These are phyloP conservation scores for Hololepta plana DNA, from an alignment of 2,888 invertebrate species.

Conservation along the genomic window DNA sequence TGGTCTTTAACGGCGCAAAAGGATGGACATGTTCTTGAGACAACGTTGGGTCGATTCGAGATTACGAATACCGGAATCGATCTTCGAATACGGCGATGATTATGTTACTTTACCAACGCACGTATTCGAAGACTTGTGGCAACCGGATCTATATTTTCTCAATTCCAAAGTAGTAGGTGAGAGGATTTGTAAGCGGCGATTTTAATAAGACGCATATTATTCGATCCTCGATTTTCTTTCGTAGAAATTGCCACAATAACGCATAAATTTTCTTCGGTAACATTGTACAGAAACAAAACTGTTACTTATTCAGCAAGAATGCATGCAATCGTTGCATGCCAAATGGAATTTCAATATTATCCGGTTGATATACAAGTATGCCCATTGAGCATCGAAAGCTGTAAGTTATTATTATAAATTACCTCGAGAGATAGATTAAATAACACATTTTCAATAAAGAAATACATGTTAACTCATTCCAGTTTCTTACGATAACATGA, in stretches of 20 bases:
- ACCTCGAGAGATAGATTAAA: slow-evolving; percentile 1
- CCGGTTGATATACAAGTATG: slow-evolving; percentile 77
- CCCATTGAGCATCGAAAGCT: slow-evolving; percentile 69
- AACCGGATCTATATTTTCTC: slow-evolving; percentile 70
- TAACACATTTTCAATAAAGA: slow-evolving; percentile 1
- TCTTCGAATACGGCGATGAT: slow-evolving; percentile 66
- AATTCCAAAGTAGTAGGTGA: slow-evolving; percentile 73
- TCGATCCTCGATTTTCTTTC: slow-evolving; percentile 10
- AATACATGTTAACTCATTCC: slow-evolving; percentile 16
- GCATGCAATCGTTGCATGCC: slow-evolving; percentile 73
- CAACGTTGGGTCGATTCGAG: slow-evolving; percentile 69
- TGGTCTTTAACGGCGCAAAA: slow-evolving; percentile 17
- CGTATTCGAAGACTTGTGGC: slow-evolving; percentile 74
- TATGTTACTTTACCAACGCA: slow-evolving; percentile 63
- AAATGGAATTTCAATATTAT: slow-evolving; percentile 74
- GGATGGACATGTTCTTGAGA: slow-evolving; percentile 71
- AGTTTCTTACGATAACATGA: slow-evolving; percentile 68
- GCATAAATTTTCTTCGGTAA: slow-evolving; percentile 66
- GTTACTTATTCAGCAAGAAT: slow-evolving; percentile 63
- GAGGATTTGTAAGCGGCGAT: too few relatives aligned
- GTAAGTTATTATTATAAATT: slow-evolving; percentile 34
- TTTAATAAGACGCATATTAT: slow-evolving; percentile 1
- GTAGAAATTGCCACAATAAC: slow-evolving; percentile 66
- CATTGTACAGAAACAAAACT: slow-evolving; percentile 62
- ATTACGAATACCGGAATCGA: slow-evolving; percentile 53